Evolutionary conservation across 2,797 vertebrate species (phyloP).

Genomic region (Margarornis squamiger): DNA sequence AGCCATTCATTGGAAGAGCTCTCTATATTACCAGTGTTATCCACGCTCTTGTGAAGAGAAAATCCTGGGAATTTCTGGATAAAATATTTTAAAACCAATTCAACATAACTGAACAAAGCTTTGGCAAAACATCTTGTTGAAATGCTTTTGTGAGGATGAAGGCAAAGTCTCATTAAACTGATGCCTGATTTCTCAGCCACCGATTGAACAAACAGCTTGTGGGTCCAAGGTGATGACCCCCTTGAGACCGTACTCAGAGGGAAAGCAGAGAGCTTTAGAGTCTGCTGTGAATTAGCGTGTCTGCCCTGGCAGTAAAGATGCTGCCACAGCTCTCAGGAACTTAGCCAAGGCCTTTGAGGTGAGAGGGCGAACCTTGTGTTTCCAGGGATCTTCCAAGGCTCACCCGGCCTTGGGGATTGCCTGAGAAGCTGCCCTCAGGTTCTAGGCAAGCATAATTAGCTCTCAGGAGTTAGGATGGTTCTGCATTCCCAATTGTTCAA

Average conservation of each 20-base stretch:
- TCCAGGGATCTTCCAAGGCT: neutral
- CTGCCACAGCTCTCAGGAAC: neutral
- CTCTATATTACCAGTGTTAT: neutral
- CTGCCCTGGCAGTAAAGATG: neutral
- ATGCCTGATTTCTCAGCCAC: neutral
- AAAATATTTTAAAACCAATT: neutral
- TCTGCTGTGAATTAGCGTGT: neutral
- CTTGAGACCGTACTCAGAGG: neutral
- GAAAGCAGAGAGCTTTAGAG: neutral
- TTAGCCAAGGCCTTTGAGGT: neutral
- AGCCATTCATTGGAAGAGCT: neutral
- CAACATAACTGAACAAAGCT: neutral
- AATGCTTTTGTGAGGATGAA: neutral
- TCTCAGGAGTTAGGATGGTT: neutral
- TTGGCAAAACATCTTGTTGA: neutral
- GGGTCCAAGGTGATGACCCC: neutral
- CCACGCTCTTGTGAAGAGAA: neutral
- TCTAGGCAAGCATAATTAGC: neutral
- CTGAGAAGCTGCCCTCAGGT: neutral
- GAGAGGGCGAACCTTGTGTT: accelerated
- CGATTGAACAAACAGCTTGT: neutral
- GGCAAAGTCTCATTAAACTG: neutral
- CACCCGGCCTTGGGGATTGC: neutral
- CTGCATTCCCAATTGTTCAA: neutral
- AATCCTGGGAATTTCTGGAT: neutral